phyloP scores from a whole-genome alignment of 1,140 invertebrate genomes.

The Neomicropteryx cornuta region DNA sequence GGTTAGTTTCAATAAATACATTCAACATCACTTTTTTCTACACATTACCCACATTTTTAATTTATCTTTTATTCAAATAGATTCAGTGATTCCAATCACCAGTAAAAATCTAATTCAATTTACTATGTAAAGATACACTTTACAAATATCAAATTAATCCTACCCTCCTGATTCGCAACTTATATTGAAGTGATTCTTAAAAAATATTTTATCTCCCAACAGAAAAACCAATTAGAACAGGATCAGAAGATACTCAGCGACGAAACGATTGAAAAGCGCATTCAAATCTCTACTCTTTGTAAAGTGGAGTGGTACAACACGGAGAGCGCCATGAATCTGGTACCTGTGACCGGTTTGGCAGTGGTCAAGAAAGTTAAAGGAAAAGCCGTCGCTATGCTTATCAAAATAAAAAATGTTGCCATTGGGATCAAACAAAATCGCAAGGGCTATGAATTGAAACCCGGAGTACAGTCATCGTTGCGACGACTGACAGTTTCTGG shows the following conservation, averaged over 20 bases:
- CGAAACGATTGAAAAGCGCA: constrained; percentile 48
- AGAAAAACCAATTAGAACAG: constrained; percentile 37
- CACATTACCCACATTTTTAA: constrained; percentile 8
- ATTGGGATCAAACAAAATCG: constrained; percentile 44
- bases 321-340: constrained; percentile 42
- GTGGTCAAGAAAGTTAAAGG: constrained; percentile 38
- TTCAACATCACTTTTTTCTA: constrained; percentile 9
- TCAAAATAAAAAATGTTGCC: constrained; percentile 43
- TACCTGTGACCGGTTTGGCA: constrained; percentile 45
- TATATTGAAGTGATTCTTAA: not conserved
- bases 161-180: too few relatives aligned
- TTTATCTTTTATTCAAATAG: constrained; percentile 9
- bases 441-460: constrained; percentile 47
- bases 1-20: constrained; percentile 30
- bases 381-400: constrained; percentile 33
- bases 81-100: too few relatives aligned
- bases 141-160: too few relatives aligned
- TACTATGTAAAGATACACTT: too few relatives aligned
- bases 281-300: constrained; percentile 48
- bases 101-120: too few relatives aligned
- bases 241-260: constrained; percentile 34
- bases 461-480: constrained; percentile 47
- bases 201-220: constrained; percentile 11
- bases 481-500: constrained; percentile 49
- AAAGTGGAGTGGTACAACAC: constrained; percentile 57